A percentile compares a stretch with the other conserved stretches of the same genome.
These are phyloP conservation scores for Bombus pascuorum DNA, from an alignment of 1,140 invertebrate genomes.

Conservation along the genomic window DNA sequence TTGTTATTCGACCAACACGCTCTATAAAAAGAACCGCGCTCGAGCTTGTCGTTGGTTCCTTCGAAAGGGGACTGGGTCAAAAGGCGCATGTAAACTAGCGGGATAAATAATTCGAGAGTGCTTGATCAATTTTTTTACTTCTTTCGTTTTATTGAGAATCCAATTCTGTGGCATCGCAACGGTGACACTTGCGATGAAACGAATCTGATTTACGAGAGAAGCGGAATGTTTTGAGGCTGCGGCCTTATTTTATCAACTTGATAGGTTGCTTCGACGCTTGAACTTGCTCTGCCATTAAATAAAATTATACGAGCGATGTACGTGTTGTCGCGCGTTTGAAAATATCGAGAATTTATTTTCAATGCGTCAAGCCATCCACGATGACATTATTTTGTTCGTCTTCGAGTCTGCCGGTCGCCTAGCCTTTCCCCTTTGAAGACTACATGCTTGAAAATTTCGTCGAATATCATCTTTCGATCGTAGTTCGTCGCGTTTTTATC, in stretches of 20 bases:
- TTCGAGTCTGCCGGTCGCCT: not conserved
- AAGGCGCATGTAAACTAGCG: conserved; percentile 21
- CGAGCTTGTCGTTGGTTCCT: not conserved
- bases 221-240: not conserved
- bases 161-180: not conserved
- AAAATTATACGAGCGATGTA: not conserved
- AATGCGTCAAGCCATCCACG: not conserved
- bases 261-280: not conserved
- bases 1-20: conserved; percentile 38
- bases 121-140: not conserved
- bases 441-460: not conserved
- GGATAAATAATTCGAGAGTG: conserved; percentile 23
- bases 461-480: not conserved
- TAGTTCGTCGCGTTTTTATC: not conserved
- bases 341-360: not conserved
- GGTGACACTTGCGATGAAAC: not conserved
- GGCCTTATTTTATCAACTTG: not conserved
- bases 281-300: not conserved
- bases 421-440: not conserved
- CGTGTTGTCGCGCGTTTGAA: not conserved
- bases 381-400: not conserved
- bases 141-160: not conserved
- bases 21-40: conserved; percentile 4
- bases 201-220: not conserved
- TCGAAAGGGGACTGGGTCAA: conserved; percentile 25